phyloP scores from a whole-genome alignment of 1,140 invertebrate species.

The Ceratina japonica region DNA sequence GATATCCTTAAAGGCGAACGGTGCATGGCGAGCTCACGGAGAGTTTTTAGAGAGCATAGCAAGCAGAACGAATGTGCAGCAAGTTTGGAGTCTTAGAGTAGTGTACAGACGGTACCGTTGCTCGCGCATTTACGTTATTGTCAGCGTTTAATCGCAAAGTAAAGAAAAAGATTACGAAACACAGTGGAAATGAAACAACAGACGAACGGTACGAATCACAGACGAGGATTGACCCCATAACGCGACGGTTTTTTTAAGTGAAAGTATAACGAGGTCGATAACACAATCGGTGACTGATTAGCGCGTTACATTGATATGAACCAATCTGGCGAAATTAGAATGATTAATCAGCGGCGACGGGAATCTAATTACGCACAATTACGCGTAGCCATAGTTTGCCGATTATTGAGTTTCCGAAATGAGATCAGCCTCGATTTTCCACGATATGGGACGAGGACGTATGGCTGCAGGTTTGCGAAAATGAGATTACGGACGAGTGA shows the following conservation, averaged over 20 bases:
- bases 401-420: constrained; percentile 47
- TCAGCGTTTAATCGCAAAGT: too few species aligned
- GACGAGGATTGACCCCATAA: too few species aligned
- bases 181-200: too few species aligned
- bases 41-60: constrained; percentile 3
- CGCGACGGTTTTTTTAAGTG: too few species aligned
- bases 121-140: background rate
- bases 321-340: background rate
- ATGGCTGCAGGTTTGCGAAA: background rate
- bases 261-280: background rate
- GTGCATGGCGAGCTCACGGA: background rate
- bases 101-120: background rate
- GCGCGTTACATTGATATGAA: too few species aligned
- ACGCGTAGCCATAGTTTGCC: constrained; percentile 39
- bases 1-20: background rate
- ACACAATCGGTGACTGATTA: background rate
- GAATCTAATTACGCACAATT: constrained; percentile 25
- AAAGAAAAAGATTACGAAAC: too few species aligned
- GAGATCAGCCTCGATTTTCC: constrained; percentile 46
- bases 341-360: background rate
- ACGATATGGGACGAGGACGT: constrained; percentile 30
- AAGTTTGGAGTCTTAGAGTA: constrained; percentile 1
- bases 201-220: too few species aligned
- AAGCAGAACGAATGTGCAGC: constrained; percentile 2
- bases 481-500: constrained; percentile 22